Percentiles rank a stretch among this genome's conserved stretches.
These are phyloP conservation scores for Drosophila dives DNA, from an alignment of 2,888 invertebrate species.

Conservation along the genomic window DNA sequence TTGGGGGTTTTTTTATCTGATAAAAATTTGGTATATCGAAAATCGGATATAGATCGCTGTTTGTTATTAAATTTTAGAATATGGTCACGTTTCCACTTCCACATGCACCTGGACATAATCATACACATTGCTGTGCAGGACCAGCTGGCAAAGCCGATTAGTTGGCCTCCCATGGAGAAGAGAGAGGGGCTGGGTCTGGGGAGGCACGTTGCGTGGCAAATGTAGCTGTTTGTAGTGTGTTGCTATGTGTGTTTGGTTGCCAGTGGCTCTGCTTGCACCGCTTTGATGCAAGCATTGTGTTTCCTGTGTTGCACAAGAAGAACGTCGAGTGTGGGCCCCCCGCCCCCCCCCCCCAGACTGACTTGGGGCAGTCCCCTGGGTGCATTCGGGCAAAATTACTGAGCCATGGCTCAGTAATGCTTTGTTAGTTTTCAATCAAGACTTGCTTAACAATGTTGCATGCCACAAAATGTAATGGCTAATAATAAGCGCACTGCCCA, in stretches of 20 bases:
- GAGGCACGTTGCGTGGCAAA: slow-evolving; percentile 1
- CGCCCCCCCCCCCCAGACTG: no score
- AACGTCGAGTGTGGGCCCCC: slow-evolving; percentile 3
- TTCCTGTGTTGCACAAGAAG: slow-evolving; percentile 23
- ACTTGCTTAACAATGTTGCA: slow-evolving; percentile 68
- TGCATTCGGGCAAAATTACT: slow-evolving; percentile 62
- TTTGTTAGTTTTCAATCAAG: slow-evolving; percentile 80
- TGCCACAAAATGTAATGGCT: slow-evolving; percentile 67
- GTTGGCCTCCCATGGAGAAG: slow-evolving; percentile 7
- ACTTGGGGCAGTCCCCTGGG: slow-evolving; percentile 36
- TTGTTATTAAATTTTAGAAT: no score
- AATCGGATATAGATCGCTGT: neutral
- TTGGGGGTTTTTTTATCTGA: neutral
- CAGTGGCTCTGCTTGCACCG: slow-evolving; percentile 10
- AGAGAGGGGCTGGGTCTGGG: neutral
- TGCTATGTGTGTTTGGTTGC: neutral
- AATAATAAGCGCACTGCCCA: slow-evolving; percentile 52
- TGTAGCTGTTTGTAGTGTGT: slow-evolving; percentile 12
- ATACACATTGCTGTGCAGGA: slow-evolving; percentile 11
- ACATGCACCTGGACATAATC: neutral
- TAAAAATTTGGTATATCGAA: neutral
- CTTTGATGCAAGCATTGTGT: slow-evolving; percentile 19
- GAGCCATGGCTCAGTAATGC: slow-evolving; percentile 46
- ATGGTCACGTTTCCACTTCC: no score
- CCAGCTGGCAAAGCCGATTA: slow-evolving; percentile 50